Evolutionary conservation across 2,888 invertebrate species (phyloP).

Genomic region (Mesoligia furuncula): DNA sequence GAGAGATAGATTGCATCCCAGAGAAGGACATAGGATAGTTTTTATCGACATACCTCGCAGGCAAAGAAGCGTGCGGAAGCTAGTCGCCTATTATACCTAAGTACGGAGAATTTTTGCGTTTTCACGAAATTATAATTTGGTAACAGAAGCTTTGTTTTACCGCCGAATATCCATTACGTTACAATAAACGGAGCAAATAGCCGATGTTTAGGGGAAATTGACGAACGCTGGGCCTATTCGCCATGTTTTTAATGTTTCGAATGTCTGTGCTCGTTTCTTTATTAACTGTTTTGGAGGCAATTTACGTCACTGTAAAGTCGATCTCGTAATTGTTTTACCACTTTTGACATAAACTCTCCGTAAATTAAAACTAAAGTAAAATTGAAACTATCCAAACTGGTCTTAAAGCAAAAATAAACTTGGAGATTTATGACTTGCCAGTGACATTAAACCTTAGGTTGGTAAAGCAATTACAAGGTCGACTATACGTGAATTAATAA

Average conservation of each 20-base stretch:
- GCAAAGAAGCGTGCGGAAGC: no score
- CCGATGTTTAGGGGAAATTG: slow-evolving; percentile 21
- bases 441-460: not conserved
- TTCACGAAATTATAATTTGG: slow-evolving; percentile 56
- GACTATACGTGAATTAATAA: slow-evolving; percentile 34
- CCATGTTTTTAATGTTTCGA: slow-evolving; percentile 27
- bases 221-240: slow-evolving; percentile 29
- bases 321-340: not conserved
- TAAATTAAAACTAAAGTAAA: not conserved
- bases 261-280: slow-evolving; percentile 23
- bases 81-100: slow-evolving; percentile 2
- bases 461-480: not conserved
- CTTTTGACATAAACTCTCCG: not conserved
- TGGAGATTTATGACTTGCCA: not conserved
- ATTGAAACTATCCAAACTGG: not conserved
- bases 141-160: slow-evolving; percentile 55
- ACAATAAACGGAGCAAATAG: slow-evolving; percentile 45
- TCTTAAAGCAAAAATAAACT: not conserved
- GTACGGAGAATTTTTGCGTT: slow-evolving; percentile 34
- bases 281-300: slow-evolving; percentile 17
- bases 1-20: no score
- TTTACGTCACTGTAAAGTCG: not conserved
- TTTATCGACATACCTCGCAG: no score
- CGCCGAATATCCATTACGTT: slow-evolving; percentile 50
- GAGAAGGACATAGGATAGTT: no score